Conservation (phyloP, 2,797 vertebrate species). For the Hylomyscus alleni region DNA sequence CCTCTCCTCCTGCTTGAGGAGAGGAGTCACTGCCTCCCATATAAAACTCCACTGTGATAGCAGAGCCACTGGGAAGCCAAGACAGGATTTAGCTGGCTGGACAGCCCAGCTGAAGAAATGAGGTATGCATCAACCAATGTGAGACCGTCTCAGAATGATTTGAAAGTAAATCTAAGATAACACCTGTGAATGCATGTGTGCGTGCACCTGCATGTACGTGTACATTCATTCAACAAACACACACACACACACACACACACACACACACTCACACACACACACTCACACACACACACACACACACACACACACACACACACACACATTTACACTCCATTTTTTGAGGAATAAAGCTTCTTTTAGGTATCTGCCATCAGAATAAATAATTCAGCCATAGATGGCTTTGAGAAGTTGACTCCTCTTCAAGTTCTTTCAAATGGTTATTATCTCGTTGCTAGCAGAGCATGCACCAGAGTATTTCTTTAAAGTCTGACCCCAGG, state of each 20-base stretch:
- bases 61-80: neutral
- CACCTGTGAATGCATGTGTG: neutral
- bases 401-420: neutral
- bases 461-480: neutral
- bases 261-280: neutral
- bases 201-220: neutral
- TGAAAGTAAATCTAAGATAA: neutral
- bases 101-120: neutral
- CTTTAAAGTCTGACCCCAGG: conserved; percentile 23
- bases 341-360: neutral
- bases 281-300: neutral
- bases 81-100: neutral
- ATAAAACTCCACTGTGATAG: neutral
- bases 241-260: neutral
- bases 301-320: neutral
- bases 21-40: neutral
- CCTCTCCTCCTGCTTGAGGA: too few species aligned
- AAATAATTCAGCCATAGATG: neutral
- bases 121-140: neutral
- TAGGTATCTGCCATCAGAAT: neutral
- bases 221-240: neutral
- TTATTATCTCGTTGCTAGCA: conserved; percentile 22
- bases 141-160: neutral
- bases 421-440: neutral
- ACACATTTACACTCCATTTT: neutral